Base-by-base conservation (phyloP, 1,140 invertebrate genomes). In the Daktulosphaira vitifoliae region DNA sequence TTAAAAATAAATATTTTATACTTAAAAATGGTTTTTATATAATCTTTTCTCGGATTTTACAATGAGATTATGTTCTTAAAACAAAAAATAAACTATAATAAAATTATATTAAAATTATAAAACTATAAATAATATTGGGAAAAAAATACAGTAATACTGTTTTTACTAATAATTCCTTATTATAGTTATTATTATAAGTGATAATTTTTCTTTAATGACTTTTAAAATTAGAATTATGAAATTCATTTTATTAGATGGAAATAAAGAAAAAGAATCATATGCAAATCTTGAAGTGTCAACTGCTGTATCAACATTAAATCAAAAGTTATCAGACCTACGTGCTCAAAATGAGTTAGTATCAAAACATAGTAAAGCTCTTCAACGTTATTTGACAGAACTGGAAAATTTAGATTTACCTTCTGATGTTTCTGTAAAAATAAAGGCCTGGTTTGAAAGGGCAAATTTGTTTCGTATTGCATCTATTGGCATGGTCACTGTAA, bases 401-500 rank as follows among this genome's bases (percentile, higher is more conserved):
- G 92, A 96, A 74, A 77, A 80, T 18, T 73, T 83, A n/a, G 86
- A 88, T 39, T 76, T 76, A 67, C 72, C 75, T 67, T 74, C 76
- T 44, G 85, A 88, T 53, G 73, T 81, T 37, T 72, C 77, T 15
- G 66, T 75, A 50, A 77, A 81, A 75, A 79, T 86, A 6, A 90
- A 90, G 75, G 82, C 87, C 67, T 84, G 94, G 44, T 89, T 86
- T 69, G 95, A 98, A 75, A 79, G 91, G 69, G 90, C 92, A 2
- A 94, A 91, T 2, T 79, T 95, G 5, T 96, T 96, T 76, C 81
- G 92, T 64, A 94, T 97, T 72, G 91, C 94, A 15, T 90, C 92
- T 33, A 93, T 87, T 78, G 89, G 90, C 18, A 96, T 98, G 91
- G 90, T 97, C 65, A 96, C 91, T 78, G 93, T 94, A 78, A 85